phyloP scores from a whole-genome alignment of 2,113 vertebrate species.

The Nothocercus nigrocapillus region DNA sequence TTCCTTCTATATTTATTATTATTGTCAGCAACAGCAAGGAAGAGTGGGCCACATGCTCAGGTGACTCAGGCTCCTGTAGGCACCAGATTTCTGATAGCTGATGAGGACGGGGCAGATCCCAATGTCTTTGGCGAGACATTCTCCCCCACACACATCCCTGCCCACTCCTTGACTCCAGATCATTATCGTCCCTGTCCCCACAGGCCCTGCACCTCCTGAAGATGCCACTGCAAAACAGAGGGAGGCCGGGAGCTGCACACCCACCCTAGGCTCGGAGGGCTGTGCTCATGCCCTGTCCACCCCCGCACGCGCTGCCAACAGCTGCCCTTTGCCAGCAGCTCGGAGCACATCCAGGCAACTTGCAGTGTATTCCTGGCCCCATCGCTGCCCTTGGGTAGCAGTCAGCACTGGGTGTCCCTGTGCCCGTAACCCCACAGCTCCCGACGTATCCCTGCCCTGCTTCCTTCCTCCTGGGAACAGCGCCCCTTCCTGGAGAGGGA shows the following conservation, averaged over 20 bases:
- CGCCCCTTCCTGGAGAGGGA: neutral
- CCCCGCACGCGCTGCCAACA: rapidly evolving
- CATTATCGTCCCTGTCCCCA: neutral
- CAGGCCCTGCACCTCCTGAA: neutral
- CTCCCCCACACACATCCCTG: rapidly evolving
- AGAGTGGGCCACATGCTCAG: neutral
- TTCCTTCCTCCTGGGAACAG: neutral
- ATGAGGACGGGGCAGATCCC: neutral
- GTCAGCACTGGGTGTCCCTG: neutral
- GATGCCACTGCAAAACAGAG: neutral
- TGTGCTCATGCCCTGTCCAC: neutral
- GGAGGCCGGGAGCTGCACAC: neutral
- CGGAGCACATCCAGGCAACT: neutral
- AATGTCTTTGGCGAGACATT: rapidly evolving
- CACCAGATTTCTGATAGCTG: neutral
- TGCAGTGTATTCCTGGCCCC: neutral
- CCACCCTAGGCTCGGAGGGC: neutral
- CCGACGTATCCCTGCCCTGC: neutral
- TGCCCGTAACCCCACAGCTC: neutral
- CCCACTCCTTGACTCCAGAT: rapidly evolving
- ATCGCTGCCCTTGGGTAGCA: neutral
- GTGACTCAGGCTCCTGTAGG: neutral
- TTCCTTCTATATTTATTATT: neutral
- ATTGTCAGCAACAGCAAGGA: neutral
- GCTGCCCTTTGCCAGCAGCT: neutral